A percentile compares a stretch with the other conserved stretches of the same genome.
Evolutionary conservation across 2,797 vertebrate species (phyloP).

Genomic region (Carcharodon carcharias): DNA sequence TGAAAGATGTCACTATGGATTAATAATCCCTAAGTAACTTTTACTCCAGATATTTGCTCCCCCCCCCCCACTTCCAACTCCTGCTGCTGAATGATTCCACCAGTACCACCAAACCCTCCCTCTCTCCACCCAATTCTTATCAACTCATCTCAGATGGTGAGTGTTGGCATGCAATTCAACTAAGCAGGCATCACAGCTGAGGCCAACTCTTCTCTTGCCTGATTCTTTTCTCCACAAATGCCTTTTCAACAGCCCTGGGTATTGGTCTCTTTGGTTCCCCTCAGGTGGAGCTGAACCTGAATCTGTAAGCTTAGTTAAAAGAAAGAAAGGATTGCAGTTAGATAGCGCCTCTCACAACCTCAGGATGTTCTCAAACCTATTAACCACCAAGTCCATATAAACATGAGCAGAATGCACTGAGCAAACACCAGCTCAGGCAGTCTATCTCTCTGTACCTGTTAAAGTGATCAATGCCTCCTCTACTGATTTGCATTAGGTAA

Average conservation of each 20-base stretch:
- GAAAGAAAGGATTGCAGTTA: no score
- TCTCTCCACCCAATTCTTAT: background rate
- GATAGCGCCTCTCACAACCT: no score
- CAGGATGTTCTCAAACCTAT: background rate
- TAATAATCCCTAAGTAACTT: background rate
- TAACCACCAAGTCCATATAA: background rate
- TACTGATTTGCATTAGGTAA: background rate
- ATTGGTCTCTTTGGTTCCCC: background rate
- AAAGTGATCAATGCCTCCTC: background rate
- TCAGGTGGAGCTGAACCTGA: background rate
- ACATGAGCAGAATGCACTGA: background rate
- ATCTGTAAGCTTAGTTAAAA: background rate
- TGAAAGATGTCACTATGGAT: background rate
- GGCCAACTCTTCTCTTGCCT: background rate
- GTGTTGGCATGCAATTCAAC: background rate
- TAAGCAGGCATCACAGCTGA: background rate
- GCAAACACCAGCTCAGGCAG: background rate
- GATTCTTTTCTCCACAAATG: background rate
- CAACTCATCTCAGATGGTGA: background rate
- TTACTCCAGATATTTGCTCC: no score
- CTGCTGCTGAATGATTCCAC: background rate
- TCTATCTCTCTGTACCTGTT: background rate
- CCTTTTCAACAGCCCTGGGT: background rate
- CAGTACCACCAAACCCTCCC: background rate
- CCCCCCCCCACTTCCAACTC: background rate